Conservation (phyloP, 2,113 vertebrate genomes). For the Malurus cyaneus region DNA sequence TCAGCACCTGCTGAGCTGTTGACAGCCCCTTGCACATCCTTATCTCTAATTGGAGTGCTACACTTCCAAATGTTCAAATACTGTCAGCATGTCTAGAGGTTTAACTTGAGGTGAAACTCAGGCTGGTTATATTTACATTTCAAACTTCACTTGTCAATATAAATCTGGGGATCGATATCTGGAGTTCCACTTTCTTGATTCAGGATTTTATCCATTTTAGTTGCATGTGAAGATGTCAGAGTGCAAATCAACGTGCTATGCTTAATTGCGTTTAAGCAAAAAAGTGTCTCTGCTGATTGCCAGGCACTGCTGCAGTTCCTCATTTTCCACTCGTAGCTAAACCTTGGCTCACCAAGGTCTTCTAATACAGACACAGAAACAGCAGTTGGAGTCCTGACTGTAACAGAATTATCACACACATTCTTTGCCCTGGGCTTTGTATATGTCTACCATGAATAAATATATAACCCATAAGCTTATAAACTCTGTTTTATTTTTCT, state of each 20-base stretch:
- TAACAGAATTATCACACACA: background rate
- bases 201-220: background rate
- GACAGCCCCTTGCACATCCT: background rate
- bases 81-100: background rate
- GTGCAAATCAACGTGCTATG: background rate
- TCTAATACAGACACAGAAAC: background rate
- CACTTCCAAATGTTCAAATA: background rate
- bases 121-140: conserved; percentile 18
- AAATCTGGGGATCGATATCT: background rate
- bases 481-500: background rate
- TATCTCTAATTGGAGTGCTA: background rate
- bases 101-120: conserved; percentile 24
- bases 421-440: background rate
- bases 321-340: background rate
- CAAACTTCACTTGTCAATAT: background rate
- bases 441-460: background rate
- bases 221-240: background rate
- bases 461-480: background rate
- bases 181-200: background rate
- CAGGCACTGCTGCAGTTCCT: background rate
- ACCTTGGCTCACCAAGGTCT: background rate
- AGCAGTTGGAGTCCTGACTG: background rate
- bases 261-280: background rate
- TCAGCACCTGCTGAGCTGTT: background rate
- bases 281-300: background rate